Conservation (phyloP, 2,888 invertebrate genomes). For the Lordiphosa fenestrarum region DNA sequence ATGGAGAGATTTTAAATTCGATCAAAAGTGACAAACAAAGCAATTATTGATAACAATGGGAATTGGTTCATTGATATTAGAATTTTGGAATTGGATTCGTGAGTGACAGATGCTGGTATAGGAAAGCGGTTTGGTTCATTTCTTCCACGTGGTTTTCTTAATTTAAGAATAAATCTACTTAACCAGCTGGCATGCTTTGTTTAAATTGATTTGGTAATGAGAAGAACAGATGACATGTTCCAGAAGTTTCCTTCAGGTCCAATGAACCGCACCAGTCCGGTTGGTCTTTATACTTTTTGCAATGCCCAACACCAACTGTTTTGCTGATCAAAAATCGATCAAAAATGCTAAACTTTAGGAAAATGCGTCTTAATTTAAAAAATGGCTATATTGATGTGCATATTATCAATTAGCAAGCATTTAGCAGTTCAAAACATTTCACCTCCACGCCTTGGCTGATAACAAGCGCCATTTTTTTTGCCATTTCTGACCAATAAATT, state of each 20-base stretch:
- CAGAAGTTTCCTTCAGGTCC: too few species aligned
- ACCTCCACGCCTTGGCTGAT: slow-evolving; percentile 32
- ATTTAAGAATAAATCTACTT: too few species aligned
- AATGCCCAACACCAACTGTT: too few species aligned
- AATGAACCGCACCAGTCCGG: too few species aligned
- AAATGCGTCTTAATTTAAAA: slow-evolving; percentile 58
- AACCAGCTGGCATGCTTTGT: too few species aligned
- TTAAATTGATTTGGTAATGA: too few species aligned
- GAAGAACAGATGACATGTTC: too few species aligned
- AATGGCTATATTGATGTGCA: slow-evolving; percentile 18
- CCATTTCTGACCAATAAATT: slow-evolving; percentile 22
- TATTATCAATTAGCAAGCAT: slow-evolving; percentile 64
- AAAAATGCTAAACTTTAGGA: slow-evolving; percentile 13
- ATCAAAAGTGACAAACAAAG: slow-evolving; percentile 22
- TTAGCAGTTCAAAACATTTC: slow-evolving; percentile 59
- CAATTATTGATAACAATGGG: slow-evolving; percentile 21
- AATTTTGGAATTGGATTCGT: too few species aligned
- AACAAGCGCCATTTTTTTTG: slow-evolving; percentile 39
- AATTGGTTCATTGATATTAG: slow-evolving; percentile 14
- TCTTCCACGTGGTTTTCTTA: too few species aligned
- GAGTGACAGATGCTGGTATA: background rate
- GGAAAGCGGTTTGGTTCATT: too few species aligned
- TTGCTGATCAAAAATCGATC: slow-evolving; percentile 3
- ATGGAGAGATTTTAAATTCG: background rate
- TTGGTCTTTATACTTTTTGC: too few species aligned